Conservation (phyloP, 23 tunicate genomes). For the Halocynthia aurantium region DNA sequence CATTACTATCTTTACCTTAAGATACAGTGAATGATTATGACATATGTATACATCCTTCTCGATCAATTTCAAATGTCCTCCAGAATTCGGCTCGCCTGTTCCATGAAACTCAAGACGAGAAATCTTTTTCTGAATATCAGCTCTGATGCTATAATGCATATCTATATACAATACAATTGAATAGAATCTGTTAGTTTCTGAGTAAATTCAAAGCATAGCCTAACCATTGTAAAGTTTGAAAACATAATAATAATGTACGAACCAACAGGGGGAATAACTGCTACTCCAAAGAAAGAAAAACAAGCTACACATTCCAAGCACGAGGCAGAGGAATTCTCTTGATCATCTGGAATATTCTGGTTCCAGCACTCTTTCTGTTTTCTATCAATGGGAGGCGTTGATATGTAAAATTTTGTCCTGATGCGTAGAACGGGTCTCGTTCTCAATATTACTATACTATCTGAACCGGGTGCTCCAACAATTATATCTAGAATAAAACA, state of each 20-base stretch:
- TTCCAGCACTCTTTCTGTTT: slow-evolving; percentile 18
- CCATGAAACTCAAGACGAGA: slow-evolving; percentile 1
- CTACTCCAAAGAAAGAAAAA: slow-evolving; percentile 36
- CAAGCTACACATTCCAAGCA: slow-evolving; percentile 48
- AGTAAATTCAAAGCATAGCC: background rate
- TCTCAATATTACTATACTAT: slow-evolving; percentile 27
- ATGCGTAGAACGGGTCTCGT: slow-evolving; percentile 62
- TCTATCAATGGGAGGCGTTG: slow-evolving; percentile 9
- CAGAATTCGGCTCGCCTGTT: background rate
- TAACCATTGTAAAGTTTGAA: background rate
- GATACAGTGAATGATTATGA: background rate
- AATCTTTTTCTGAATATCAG: background rate
- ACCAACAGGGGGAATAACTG: slow-evolving; percentile 24
- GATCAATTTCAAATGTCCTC: background rate
- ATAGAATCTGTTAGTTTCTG: background rate
- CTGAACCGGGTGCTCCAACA: slow-evolving; percentile 45
- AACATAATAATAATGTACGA: slow-evolving; percentile 2
- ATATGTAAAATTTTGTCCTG: background rate
- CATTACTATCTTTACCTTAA: background rate
- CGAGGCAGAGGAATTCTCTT: background rate
- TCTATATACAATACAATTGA: background rate
- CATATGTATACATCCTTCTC: background rate
- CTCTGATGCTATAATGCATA: background rate
- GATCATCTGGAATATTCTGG: background rate
- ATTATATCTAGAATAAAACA: slow-evolving; percentile 33